A percentile compares a stretch with the other conserved stretches of the same genome.
phyloP scores from a whole-genome alignment of 2,113 vertebrate genomes.

The Chaetura pelagica region DNA sequence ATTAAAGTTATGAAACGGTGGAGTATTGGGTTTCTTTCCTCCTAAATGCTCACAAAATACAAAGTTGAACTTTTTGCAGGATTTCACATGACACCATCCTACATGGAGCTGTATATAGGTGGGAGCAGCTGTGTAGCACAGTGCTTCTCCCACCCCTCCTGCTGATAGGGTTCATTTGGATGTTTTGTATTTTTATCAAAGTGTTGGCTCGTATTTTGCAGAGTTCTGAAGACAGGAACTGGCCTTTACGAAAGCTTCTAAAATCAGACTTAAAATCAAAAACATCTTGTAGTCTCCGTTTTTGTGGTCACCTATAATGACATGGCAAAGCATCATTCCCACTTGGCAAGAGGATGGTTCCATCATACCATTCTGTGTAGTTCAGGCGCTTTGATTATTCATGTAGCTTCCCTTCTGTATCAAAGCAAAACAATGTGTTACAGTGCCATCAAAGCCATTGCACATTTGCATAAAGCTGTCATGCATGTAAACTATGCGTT shows the following conservation, averaged over 20 bases:
- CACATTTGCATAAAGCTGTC: neutral
- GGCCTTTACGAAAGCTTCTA: neutral
- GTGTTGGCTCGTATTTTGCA: neutral
- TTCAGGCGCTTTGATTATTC: neutral
- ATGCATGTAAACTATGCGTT: neutral
- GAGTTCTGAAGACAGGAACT: neutral
- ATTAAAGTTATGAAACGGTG: neutral
- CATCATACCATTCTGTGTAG: accelerated
- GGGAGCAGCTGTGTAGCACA: neutral
- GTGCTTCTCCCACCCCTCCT: neutral
- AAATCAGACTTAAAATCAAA: conserved; percentile 37
- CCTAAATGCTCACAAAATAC: neutral
- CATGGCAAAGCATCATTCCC: neutral
- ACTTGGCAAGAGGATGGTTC: accelerated
- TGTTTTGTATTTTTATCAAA: neutral
- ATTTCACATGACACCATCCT: neutral
- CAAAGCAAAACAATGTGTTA: neutral
- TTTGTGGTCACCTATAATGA: neutral
- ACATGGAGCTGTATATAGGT: neutral
- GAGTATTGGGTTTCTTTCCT: neutral
- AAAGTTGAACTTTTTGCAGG: neutral
- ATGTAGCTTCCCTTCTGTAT: neutral
- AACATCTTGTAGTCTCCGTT: neutral
- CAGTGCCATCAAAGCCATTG: neutral
- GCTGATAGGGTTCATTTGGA: neutral